phyloP scores from a whole-genome alignment of 92 coral and sea anemone genomes.

The Paragorgia papillata region DNA sequence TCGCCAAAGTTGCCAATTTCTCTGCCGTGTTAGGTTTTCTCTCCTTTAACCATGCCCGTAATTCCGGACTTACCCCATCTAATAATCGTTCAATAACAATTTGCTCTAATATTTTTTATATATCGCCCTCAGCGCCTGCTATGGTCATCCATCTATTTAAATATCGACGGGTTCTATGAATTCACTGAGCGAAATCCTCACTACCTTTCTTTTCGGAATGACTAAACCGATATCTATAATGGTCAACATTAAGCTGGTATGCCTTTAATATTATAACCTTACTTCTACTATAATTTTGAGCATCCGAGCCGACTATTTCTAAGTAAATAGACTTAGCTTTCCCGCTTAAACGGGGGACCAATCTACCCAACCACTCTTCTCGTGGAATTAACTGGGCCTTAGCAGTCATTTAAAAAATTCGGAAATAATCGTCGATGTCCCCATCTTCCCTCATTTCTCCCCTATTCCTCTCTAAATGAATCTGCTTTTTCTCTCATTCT shows the following conservation, averaged over 20 bases:
- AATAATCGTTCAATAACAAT: no score
- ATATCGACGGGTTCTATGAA: no score
- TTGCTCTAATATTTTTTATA: no score
- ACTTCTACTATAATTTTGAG: no score
- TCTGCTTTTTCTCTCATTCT: slow-evolving; percentile 37
- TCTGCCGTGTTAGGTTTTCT: slow-evolving; percentile 58
- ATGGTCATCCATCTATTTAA: no score
- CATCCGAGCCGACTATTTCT: no score
- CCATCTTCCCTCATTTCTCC: slow-evolving; percentile 63
- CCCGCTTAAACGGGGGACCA: slow-evolving; percentile 55
- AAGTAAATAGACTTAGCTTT: slow-evolving; percentile 63
- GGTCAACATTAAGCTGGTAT: no score
- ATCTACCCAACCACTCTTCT: slow-evolving; percentile 65
- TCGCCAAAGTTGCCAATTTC: no score
- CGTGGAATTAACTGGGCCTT: slow-evolving; percentile 60
- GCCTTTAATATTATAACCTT: slow-evolving; percentile 54
- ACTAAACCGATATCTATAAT: no score
- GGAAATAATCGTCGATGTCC: slow-evolving; percentile 62
- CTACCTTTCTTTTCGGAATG: slow-evolving; percentile 54
- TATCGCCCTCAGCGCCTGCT: no score
- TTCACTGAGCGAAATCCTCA: no score
- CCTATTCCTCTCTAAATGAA: background rate
- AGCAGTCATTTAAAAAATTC: slow-evolving; percentile 71
- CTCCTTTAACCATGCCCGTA: slow-evolving; percentile 61
- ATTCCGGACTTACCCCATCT: slow-evolving; percentile 64